A percentile compares a stretch with the other conserved stretches of the same genome.
phyloP scores from a whole-genome alignment of 2,797 vertebrate genomes.

The Myotis findleyi region DNA sequence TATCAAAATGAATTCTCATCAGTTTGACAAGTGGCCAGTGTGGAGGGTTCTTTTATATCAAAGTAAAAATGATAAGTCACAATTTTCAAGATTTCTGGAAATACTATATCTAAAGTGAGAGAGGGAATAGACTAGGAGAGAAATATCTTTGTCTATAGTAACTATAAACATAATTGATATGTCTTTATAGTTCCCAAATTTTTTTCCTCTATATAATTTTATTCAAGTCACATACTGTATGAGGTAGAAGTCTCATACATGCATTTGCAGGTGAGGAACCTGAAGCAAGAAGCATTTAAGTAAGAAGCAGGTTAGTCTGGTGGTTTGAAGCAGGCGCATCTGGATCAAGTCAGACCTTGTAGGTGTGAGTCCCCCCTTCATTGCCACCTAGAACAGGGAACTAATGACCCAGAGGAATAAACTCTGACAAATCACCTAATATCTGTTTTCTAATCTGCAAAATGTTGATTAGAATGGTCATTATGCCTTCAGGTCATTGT shows the following conservation, averaged over 20 bases:
- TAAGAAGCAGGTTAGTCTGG: not conserved
- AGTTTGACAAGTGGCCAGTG: conserved; percentile 85
- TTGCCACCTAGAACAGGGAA: not conserved
- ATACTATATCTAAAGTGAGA: not conserved
- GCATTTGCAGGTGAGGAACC: not conserved
- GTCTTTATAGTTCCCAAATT: not conserved
- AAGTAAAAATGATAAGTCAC: conserved; percentile 33
- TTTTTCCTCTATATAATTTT: not conserved
- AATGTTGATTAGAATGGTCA: conserved; percentile 50
- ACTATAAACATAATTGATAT: not conserved
- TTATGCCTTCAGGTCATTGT: not conserved
- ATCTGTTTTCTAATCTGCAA: conserved; percentile 58
- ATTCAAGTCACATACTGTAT: not conserved
- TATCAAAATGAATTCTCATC: conserved; percentile 86
- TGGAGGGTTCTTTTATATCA: conserved; percentile 73
- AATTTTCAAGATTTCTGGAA: conserved; percentile 49
- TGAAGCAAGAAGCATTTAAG: not conserved
- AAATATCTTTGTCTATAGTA: not conserved
- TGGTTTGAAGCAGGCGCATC: not conserved
- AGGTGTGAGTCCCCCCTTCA: not conserved
- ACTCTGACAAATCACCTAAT: conserved; percentile 45
- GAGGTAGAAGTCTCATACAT: not conserved
- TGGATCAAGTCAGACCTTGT: not conserved
- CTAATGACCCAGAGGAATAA: not conserved
- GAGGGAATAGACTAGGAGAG: not conserved